Base-by-base conservation (phyloP, 2,797 vertebrate genomes). In the Macroramphosus scolopax region DNA sequence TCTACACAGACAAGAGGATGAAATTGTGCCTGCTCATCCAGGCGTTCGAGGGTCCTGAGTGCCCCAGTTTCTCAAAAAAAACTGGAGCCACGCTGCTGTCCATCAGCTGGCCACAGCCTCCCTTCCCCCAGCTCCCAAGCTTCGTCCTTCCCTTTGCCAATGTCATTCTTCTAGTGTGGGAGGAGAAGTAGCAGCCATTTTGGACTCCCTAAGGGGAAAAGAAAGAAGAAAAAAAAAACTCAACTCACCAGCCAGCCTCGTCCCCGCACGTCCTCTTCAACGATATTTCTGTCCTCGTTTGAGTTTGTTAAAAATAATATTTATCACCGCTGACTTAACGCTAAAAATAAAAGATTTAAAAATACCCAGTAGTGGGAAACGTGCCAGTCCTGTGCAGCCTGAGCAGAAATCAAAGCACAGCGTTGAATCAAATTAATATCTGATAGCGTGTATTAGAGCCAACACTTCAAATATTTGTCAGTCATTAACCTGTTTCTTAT, bases 131-230 rank as follows among this genome's bases (percentile, higher is more conserved):
- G 26, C 30, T 52, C 52, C 57, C 45, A 56, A n/a, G 44, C 51
- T 50, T 47, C 4, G 77, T 63, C 82, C 75, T 84, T 78, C 54
- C 42, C 32, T 38, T 68, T 35, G 45, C 71, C 81, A 84, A 80
- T 85, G 82, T 86, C 81, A 78, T 71, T 46, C 62, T 50, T 54
- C 53, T 59, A 14, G 2, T 63, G 60, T 54, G 59, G 71, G 63
- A 75, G 63, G 69, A 56, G 52, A 64, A 53, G 61, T 16, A 63
- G 75, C 75, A 74, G 73, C 73, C 79, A 80, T 81, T 85, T 84
- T 82, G 66, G 65, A 51, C 39, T 80, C 60, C 71, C 68, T 44
- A 49, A 78, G 70, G 63, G 41, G 70, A 49, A 29, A 6, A 2
- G 36, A 15, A 4, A 11, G 7, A 52, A 43, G n/a, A n/a, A n/a